phyloP scores from a whole-genome alignment of 2,797 vertebrate genomes.

The Nothura maculosa region DNA sequence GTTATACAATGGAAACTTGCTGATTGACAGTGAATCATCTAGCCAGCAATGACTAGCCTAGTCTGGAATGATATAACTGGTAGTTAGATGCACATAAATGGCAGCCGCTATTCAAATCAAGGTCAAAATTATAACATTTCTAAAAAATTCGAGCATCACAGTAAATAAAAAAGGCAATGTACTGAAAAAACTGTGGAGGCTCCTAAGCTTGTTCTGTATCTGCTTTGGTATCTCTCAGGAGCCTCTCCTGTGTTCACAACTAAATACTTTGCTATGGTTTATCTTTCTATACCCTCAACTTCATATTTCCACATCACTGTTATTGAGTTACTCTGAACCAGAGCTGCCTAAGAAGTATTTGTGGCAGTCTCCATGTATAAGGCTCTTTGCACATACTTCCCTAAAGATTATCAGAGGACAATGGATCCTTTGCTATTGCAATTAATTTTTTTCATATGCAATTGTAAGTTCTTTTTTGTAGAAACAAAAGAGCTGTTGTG shows the following conservation, averaged over 20 bases:
- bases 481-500: neutral
- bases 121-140: neutral
- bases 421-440: neutral
- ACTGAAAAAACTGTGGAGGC: neutral
- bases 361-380: accelerated
- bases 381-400: neutral
- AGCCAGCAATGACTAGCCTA: neutral
- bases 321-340: neutral
- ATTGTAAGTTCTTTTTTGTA: neutral
- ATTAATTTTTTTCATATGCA: neutral
- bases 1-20: neutral
- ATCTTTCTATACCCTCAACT: neutral
- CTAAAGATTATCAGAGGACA: neutral
- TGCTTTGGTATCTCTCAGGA: neutral
- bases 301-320: neutral
- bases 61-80: neutral
- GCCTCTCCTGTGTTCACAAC: neutral
- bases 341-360: neutral
- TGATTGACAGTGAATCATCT: neutral
- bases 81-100: neutral
- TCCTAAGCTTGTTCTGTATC: neutral
- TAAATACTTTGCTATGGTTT: neutral
- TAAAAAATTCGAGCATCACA: neutral
- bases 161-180: neutral
- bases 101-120: neutral